A percentile compares a stretch with the other conserved stretches of the same genome.
These are phyloP conservation scores for Tyria jacobaeae DNA, from an alignment of 2,888 invertebrate species.

Conservation along the genomic window DNA sequence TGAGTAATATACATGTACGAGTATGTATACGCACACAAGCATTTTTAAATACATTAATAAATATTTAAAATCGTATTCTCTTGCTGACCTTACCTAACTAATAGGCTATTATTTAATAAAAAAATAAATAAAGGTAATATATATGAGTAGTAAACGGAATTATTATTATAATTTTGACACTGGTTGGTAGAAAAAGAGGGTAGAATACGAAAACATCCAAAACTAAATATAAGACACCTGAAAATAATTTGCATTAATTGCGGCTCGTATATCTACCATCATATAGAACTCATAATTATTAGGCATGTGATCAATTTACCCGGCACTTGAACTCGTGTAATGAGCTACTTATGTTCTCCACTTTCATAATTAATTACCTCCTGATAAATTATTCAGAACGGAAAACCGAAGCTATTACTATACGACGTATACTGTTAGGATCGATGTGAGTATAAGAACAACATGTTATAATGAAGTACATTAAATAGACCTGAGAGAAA, in stretches of 20 bases:
- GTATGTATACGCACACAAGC: too few relatives aligned
- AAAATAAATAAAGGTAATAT: too few relatives aligned
- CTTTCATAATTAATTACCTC: conserved; percentile 63
- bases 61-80: too few relatives aligned
- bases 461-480: conserved; percentile 11
- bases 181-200: too few relatives aligned
- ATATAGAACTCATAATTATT: conserved; percentile 36
- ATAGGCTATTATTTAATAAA: too few relatives aligned
- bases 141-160: too few relatives aligned
- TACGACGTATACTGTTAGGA: conserved; percentile 42
- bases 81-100: too few relatives aligned
- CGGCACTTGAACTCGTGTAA: conserved; percentile 54
- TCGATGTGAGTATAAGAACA: conserved; percentile 22
- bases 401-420: conserved; percentile 46
- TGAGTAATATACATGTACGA: too few relatives aligned
- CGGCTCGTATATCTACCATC: conserved; percentile 13
- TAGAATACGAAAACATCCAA: too few relatives aligned
- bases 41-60: too few relatives aligned
- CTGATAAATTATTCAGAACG: conserved; percentile 61
- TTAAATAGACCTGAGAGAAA: not conserved
- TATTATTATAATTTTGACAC: too few relatives aligned
- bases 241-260: conserved; percentile 11
- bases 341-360: conserved; percentile 61
- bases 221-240: not conserved
- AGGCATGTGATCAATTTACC: conserved; percentile 43